Percentiles rank a stretch among this genome's conserved stretches.
phyloP scores from a whole-genome alignment of 2,888 invertebrate species.

The Exocentrus adspersus region DNA sequence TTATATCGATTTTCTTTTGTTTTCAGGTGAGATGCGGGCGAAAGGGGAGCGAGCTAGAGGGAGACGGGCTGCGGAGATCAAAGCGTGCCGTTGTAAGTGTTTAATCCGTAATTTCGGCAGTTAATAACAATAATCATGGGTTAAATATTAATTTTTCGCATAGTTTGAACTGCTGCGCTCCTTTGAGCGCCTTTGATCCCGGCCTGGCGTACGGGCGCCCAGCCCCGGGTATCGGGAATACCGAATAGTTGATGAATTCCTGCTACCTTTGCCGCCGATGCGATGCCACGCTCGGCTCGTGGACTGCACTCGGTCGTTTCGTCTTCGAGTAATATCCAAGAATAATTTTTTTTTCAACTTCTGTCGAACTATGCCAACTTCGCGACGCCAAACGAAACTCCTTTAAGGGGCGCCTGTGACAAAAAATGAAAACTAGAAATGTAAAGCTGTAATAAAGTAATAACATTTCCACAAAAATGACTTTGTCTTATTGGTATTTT shows the following conservation, averaged over 20 bases:
- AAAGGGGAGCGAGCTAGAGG: too few species aligned
- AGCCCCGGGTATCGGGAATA: slow-evolving; percentile 59
- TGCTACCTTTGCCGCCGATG: slow-evolving; percentile 44
- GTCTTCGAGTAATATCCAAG: too few species aligned
- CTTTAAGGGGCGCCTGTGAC: too few species aligned
- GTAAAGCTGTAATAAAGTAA: too few species aligned
- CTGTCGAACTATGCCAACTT: too few species aligned
- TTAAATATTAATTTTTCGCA: slow-evolving; percentile 64
- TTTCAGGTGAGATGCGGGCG: slow-evolving; percentile 23
- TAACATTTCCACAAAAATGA: too few species aligned
- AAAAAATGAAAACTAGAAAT: too few species aligned
- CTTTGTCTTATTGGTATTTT: slow-evolving; percentile 15
- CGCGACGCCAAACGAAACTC: too few species aligned
- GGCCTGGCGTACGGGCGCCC: slow-evolving; percentile 45
- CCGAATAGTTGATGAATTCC: slow-evolving; percentile 60
- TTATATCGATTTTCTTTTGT: slow-evolving; percentile 43
- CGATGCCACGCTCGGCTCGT: slow-evolving; percentile 9
- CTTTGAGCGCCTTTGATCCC: slow-evolving; percentile 50
- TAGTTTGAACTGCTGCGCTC: slow-evolving; percentile 59
- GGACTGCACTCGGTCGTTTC: background rate
- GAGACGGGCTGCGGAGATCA: too few species aligned
- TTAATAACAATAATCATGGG: slow-evolving; percentile 59
- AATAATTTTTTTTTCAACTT: too few species aligned
- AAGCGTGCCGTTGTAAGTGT: slow-evolving; percentile 50
- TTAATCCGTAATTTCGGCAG: slow-evolving; percentile 54